A percentile compares a stretch with the other conserved stretches of the same genome.
Evolutionary conservation across 2,888 invertebrate genomes (phyloP).

Genomic region (Rhimphoctona megacephalus): DNA sequence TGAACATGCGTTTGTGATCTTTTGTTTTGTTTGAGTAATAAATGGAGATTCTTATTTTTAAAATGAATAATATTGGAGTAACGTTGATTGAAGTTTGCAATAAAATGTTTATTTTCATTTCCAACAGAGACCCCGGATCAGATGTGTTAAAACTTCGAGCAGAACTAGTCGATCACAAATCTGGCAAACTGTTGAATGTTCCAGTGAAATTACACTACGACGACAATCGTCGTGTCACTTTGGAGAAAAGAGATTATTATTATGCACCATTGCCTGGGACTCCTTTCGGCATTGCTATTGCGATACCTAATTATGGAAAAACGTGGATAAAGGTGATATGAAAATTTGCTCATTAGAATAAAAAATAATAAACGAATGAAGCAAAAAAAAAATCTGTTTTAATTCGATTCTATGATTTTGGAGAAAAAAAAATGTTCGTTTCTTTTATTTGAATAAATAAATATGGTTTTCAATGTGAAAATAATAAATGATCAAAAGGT

Average conservation of each 20-base stretch:
- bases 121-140: constrained; percentile 78
- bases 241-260: constrained; percentile 93
- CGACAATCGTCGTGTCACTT: constrained; percentile 92
- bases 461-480: not conserved
- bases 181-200: constrained; percentile 88
- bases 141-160: constrained; percentile 86
- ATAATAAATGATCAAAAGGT: constrained; percentile 85
- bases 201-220: constrained; percentile 94
- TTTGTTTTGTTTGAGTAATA: no score
- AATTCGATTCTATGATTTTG: not conserved
- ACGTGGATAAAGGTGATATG: constrained; percentile 87
- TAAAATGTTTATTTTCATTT: not conserved
- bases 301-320: constrained; percentile 93
- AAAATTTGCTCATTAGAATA: not conserved
- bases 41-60: no score
- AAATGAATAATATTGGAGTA: no score
- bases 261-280: constrained; percentile 93
- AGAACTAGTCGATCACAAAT: constrained; percentile 90
- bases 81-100: no score
- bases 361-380: not conserved
- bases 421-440: no score
- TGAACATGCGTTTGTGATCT: no score
- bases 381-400: not conserved
- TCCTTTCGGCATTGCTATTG: constrained; percentile 95
- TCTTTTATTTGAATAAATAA: not conserved